Conservation (phyloP, 30 jellyfish, hydroid and myxozoan species). For the Clytia hemisphaerica region DNA sequence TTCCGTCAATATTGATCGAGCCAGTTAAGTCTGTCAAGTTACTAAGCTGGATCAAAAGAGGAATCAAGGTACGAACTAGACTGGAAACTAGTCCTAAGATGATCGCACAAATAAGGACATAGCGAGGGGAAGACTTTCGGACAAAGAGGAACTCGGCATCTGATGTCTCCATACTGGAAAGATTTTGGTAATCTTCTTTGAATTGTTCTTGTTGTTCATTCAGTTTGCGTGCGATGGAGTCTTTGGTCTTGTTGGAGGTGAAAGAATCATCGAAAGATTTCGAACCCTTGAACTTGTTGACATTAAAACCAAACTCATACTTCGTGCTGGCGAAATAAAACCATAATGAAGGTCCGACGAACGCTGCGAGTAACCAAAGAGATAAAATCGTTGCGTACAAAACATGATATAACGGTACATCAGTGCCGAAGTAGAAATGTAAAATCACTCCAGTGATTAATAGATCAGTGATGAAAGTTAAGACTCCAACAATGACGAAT, state of each 20-base stretch:
- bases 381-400: constrained; percentile 13
- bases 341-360: background rate
- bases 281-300: background rate
- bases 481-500: background rate
- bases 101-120: background rate
- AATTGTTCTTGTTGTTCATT: constrained; percentile 7
- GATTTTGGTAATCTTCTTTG: background rate
- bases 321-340: background rate
- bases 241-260: constrained; percentile 1
- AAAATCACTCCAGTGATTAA: background rate
- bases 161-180: background rate
- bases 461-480: background rate
- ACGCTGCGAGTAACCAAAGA: background rate
- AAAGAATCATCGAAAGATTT: background rate
- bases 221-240: background rate
- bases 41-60: background rate
- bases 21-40: background rate
- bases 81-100: background rate
- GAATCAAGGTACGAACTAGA: background rate
- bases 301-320: constrained; percentile 2
- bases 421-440: background rate
- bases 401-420: background rate
- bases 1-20: background rate
- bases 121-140: background rate
- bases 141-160: constrained; percentile 1